Conservation (phyloP, 2,888 invertebrate genomes). For the Fragum whitleyi region DNA sequence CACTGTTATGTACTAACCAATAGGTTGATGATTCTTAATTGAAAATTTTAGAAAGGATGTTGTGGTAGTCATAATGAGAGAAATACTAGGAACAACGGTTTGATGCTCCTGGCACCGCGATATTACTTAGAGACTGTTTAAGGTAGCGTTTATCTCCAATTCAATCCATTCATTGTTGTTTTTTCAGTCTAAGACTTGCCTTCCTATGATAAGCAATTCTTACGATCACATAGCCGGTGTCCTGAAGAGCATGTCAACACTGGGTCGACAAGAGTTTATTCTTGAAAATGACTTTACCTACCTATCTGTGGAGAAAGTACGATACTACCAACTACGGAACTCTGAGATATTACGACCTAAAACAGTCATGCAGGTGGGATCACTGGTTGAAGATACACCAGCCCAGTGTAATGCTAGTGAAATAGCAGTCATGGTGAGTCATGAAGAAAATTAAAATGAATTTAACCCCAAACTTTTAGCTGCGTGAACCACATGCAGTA, state of each 20-base stretch:
- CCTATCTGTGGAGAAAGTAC: constrained; percentile 45
- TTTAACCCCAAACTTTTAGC: too few species aligned
- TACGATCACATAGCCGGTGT: constrained; percentile 35
- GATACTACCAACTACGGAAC: constrained; percentile 31
- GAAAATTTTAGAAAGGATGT: too few species aligned
- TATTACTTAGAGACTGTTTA: too few species aligned
- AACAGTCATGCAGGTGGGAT: constrained; percentile 37
- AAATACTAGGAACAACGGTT: too few species aligned
- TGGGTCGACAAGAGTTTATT: constrained; percentile 33
- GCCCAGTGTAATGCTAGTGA: constrained; percentile 43
- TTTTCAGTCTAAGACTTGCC: constrained; percentile 48
- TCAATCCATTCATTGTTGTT: background rate
- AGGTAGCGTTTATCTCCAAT: too few species aligned
- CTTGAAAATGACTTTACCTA: constrained; percentile 54
- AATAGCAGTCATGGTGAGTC: constrained; percentile 39
- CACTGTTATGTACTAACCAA: too few species aligned
- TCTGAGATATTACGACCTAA: constrained; percentile 30
- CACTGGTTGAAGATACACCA: constrained; percentile 23
- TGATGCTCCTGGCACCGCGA: too few species aligned
- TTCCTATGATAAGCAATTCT: constrained; percentile 42
- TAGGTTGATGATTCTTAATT: too few species aligned
- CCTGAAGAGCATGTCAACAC: constrained; percentile 32
- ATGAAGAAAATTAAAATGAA: background rate
- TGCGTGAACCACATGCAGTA: too few species aligned
- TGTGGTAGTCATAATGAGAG: too few species aligned